These are phyloP conservation scores for Dexiosoma caninum DNA, from an alignment of 2,888 invertebrate species.

Conservation along the genomic window DNA sequence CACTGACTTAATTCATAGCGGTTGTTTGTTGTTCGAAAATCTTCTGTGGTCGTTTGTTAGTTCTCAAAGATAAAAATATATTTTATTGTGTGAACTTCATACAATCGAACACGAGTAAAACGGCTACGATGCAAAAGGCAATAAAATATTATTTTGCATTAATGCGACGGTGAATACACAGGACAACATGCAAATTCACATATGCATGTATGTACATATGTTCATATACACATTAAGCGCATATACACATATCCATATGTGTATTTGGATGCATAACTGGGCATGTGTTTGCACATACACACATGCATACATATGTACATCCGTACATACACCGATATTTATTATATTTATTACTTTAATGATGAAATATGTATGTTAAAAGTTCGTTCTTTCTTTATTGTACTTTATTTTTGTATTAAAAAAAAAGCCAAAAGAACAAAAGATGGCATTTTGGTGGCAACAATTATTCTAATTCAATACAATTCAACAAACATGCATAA, in stretches of 20 bases:
- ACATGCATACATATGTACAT: background rate
- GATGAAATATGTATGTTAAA: conserved; percentile 77
- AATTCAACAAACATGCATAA: background rate
- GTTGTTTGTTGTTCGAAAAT: conserved; percentile 15
- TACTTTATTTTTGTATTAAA: conserved; percentile 8
- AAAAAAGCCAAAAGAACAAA: background rate
- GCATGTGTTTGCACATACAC: background rate
- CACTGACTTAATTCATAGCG: background rate
- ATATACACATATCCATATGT: background rate
- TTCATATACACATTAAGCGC: too few relatives aligned
- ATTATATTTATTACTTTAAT: conserved; percentile 73
- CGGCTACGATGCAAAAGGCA: conserved; percentile 23
- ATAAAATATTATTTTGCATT: conserved; percentile 52
- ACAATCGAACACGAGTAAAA: background rate
- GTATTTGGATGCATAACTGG: background rate
- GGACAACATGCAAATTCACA: background rate
- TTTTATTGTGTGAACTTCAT: conserved; percentile 37
- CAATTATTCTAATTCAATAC: conserved; percentile 4
- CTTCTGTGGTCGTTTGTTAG: conserved; percentile 47
- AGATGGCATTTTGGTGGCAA: background rate
- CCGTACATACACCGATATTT: too few relatives aligned
- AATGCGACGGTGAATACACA: background rate
- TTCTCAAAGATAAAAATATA: conserved; percentile 48
- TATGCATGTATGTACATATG: too few relatives aligned
- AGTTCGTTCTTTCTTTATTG: conserved; percentile 37